Evolutionary conservation across 2,797 vertebrate genomes (phyloP).

Genomic region (Graptemys geographica): DNA sequence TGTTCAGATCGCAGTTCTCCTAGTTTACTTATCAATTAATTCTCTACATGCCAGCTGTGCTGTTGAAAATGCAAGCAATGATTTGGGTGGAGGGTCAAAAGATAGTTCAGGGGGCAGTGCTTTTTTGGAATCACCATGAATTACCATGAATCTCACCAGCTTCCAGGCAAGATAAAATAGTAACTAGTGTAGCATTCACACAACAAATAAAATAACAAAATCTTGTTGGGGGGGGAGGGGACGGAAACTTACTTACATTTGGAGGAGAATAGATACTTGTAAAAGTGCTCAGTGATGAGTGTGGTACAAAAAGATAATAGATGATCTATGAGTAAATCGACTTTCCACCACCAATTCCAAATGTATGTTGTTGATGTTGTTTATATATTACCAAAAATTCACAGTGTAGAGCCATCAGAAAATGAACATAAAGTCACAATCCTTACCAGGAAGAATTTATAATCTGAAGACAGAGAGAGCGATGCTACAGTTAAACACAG

Average conservation of each 20-base stretch:
- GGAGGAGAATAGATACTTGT: neutral
- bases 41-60: neutral
- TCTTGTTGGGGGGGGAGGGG: neutral
- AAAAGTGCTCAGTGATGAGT: neutral
- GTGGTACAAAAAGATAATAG: neutral
- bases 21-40: neutral
- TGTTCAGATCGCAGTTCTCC: neutral
- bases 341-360: neutral
- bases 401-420: neutral
- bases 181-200: neutral
- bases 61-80: neutral
- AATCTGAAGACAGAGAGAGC: fast-evolving
- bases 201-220: neutral
- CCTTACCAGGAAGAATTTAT: neutral
- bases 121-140: neutral
- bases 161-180: neutral
- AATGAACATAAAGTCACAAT: neutral
- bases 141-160: fast-evolving
- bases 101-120: neutral
- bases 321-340: neutral
- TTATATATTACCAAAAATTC: neutral
- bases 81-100: neutral
- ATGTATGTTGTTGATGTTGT: neutral
- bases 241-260: neutral
- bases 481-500: neutral